A percentile compares a stretch with the other conserved stretches of the same genome.
Evolutionary conservation across 2,888 invertebrate species (phyloP).

Genomic region (Oxycera nigricornis): DNA sequence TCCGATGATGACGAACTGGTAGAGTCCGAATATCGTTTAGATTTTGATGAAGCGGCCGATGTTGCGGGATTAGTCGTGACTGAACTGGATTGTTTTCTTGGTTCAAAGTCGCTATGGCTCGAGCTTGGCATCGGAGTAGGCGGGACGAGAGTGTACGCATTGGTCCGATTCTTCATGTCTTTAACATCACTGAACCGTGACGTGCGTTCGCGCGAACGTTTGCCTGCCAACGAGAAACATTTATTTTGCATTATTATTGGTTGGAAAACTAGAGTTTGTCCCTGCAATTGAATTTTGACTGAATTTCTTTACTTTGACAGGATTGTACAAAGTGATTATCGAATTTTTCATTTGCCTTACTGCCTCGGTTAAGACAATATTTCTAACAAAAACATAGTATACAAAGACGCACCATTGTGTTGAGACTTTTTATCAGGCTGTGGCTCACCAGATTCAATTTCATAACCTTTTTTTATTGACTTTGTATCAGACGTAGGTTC

Average conservation of each 20-base stretch:
- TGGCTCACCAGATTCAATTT: constrained; percentile 56
- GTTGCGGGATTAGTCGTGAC: not conserved
- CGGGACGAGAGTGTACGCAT: constrained; percentile 35
- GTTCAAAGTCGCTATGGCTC: constrained; percentile 39
- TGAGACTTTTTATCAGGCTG: constrained; percentile 56
- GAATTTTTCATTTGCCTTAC: constrained; percentile 14
- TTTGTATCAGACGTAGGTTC: constrained; percentile 5
- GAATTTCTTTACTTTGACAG: not conserved
- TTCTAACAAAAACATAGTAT: constrained; percentile 29
- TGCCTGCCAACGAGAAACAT: constrained; percentile 15
- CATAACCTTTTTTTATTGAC: constrained; percentile 55
- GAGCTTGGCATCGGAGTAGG: constrained; percentile 28
- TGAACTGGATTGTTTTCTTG: constrained; percentile 34
- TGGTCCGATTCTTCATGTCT: constrained; percentile 52
- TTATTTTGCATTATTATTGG: too few relatives aligned
- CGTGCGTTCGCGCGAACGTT: constrained; percentile 56
- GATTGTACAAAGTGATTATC: constrained; percentile 8
- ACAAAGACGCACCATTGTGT: constrained; percentile 57
- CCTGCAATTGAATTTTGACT: constrained; percentile 16
- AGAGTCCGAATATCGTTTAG: constrained; percentile 17
- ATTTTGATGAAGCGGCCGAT: not conserved
- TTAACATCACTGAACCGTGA: constrained; percentile 61
- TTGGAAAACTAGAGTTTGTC: not conserved
- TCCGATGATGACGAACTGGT: constrained; percentile 41
- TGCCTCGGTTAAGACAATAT: constrained; percentile 15